Base-by-base conservation (phyloP, 2,113 vertebrate genomes). In the Crypturellus undulatus region DNA sequence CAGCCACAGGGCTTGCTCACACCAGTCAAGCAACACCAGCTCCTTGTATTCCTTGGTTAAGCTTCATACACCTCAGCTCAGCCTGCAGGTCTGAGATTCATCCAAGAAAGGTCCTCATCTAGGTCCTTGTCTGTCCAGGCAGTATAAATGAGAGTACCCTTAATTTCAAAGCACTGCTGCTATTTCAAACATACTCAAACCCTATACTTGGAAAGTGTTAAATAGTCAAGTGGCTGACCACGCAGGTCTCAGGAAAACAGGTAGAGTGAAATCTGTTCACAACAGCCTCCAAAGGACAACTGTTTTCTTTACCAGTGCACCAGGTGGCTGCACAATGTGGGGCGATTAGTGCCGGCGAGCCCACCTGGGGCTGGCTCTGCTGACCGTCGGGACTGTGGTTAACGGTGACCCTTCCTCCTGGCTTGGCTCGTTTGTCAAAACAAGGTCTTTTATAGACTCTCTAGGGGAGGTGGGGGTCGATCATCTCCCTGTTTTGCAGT, bases 301-400 rank as follows among this genome's bases (percentile, higher is more conserved):
- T 40, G 22, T 13, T 34, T 78, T 89, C 73, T 76, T 28, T 25
- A 28, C 8, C 0, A 0, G 47, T 8, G 8, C 49, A 18, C n/a
- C 87, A 67, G 64, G 60, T 58, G 77, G 63, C 84, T 78, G 78
- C 84, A 81, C 65, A 84, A 40, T 21, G 49, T 45, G 56, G 51
- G 0, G 0, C 0, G 1, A 26, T 79, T 25, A 89, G 47, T 62
- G 81, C 65, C 47, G 60, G 19, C 4, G 0, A 0, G 24, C 38
- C 28, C 54, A 77, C 25, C 43, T 22, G 0, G 0, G 0, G 8
- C 36, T 7, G 34, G 58, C 2, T 2, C 56, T 62, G 76, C 73
- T 20, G 13, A 51, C 73, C 89, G 78, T 13, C 3, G 67, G 52
- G 67, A 83, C 58, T 40, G 49, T 22, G 60, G 30, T 42, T 90